A percentile compares a stretch with the other conserved stretches of the same genome.
Conservation (phyloP, 2,113 vertebrate species). For the Lophura nycthemera region DNA sequence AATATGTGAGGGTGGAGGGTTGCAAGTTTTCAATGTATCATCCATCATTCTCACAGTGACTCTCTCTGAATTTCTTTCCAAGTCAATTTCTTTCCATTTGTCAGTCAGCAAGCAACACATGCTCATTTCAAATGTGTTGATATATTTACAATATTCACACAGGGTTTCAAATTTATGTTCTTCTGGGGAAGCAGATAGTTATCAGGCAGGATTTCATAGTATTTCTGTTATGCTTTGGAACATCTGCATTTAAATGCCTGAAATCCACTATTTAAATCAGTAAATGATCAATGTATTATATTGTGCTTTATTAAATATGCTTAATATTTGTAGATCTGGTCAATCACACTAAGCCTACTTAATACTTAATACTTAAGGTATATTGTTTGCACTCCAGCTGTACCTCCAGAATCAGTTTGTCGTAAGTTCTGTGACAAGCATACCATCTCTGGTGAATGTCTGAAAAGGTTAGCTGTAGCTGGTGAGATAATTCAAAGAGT, state of each 20-base stretch:
- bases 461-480: neutral
- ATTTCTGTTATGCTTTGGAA: neutral
- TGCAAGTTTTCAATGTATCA: neutral
- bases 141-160: neutral
- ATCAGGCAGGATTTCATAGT: neutral
- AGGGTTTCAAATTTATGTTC: neutral
- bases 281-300: neutral
- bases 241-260: neutral
- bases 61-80: neutral
- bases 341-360: neutral
- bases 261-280: neutral
- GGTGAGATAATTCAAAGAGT: neutral
- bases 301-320: neutral
- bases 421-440: neutral
- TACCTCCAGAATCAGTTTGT: neutral
- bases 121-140: neutral
- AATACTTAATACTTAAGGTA: neutral
- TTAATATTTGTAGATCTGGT: neutral
- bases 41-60: neutral
- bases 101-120: neutral
- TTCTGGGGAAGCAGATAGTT: neutral
- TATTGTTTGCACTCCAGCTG: neutral
- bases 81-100: neutral
- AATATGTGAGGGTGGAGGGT: rapidly evolving
- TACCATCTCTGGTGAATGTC: neutral